Evolutionary conservation across 2,888 invertebrate genomes (phyloP), one percentile per base, ranked within the genome.

Genomic region (Urechis unicinctus): DNA sequence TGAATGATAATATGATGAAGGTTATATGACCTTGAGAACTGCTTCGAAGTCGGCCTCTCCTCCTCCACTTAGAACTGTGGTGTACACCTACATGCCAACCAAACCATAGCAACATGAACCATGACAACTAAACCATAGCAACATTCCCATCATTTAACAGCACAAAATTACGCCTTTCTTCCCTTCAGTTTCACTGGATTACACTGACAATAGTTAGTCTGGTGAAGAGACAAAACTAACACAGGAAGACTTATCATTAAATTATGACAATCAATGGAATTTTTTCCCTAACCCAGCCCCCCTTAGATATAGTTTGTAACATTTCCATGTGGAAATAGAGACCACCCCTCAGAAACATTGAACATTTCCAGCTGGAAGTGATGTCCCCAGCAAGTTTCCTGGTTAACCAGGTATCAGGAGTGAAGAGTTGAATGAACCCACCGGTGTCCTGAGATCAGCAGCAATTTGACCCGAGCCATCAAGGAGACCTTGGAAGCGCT

Each of bases 391-490:
- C n/a, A n/a, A n/a, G n/a, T n/a, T n/a, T n/a, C n/a, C n/a, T n/a
- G n/a, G n/a, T n/a, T n/a, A n/a, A n/a, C 31, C 6, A 30, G 26
- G 28, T 6, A 45, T 45, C 13, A 45, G 22, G n/a, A n/a, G n/a
- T n/a, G n/a, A n/a, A n/a, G n/a, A n/a, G n/a, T n/a, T n/a, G n/a
- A n/a, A n/a, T n/a, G 17, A 6, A 45, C 45, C 22, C 61, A 79
- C 92, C 59, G 89, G 85, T 67, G 85, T 85, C 60, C 92, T 85
- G 65, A 92, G 81, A 82, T 93, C 95, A n/a, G 93, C 93, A 28
- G 88, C 85, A 61, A 92, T 81, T n/a, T 59, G 58, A n/a, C 58
- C 57, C n/a, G 57, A 61, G 0, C 69, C 71, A 24, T 57, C 58
- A 44, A 65, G 63, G 77, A 92, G 92, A 58, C 81, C 82, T 58